Evolutionary conservation across 2,113 vertebrate species (phyloP).

Genomic region (Cynocephalus volans): DNA sequence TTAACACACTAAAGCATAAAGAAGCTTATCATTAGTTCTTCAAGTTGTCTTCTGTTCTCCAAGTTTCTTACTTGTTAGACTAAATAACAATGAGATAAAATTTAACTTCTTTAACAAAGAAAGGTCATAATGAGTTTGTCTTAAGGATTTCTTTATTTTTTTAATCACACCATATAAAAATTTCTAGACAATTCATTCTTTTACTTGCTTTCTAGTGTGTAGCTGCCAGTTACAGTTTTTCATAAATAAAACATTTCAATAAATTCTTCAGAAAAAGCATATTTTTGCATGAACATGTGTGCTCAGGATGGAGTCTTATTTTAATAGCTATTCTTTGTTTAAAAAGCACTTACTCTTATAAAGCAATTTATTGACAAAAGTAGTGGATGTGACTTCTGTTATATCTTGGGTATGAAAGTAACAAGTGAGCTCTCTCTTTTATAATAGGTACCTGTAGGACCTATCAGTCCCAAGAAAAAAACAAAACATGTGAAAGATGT

Average conservation of each 20-base stretch:
- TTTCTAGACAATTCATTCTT: conserved; percentile 63
- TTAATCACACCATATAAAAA: conserved; percentile 63
- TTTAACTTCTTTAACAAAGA: conserved; percentile 80
- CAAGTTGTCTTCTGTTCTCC: conserved; percentile 68
- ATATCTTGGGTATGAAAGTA: neutral
- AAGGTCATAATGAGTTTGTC: conserved; percentile 67
- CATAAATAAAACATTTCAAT: conserved; percentile 86
- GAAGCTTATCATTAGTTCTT: conserved; percentile 76
- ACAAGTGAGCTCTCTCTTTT: neutral
- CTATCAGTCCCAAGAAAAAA: neutral
- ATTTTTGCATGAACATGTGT: conserved; percentile 75
- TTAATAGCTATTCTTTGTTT: conserved; percentile 23
- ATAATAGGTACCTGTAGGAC: neutral
- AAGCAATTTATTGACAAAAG: neutral
- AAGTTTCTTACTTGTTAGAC: conserved; percentile 62
- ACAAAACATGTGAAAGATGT: neutral
- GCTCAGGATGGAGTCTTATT: conserved; percentile 63
- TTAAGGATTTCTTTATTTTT: conserved; percentile 53
- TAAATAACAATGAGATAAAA: conserved; percentile 76
- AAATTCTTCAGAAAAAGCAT: conserved; percentile 86
- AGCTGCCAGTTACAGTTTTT: conserved; percentile 74
- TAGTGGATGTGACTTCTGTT: neutral
- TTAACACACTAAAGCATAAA: conserved; percentile 77
- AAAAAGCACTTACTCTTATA: conserved; percentile 1
- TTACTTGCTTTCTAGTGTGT: conserved; percentile 50